Percentiles rank a stretch among this genome's conserved stretches.
phyloP scores from a whole-genome alignment of 2,888 invertebrate genomes.

The Rotaria macrura region DNA sequence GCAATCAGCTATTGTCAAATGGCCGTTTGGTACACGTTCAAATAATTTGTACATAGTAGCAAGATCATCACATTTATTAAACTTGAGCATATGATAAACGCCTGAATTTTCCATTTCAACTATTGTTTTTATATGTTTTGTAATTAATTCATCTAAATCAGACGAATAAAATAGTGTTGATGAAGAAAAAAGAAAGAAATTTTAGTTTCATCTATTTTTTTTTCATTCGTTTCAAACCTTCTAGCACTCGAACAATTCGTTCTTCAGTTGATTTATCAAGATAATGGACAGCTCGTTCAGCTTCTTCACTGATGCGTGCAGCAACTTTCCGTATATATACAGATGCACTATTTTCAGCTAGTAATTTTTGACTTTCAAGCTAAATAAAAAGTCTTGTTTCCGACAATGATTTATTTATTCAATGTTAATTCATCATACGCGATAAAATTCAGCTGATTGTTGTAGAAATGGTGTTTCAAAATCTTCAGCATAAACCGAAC shows the following conservation, averaged over 20 bases:
- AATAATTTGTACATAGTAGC: conserved; percentile 95
- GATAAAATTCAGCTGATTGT: conserved; percentile 94
- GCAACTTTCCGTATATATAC: conserved; percentile 98
- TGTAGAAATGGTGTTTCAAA: conserved; percentile 58
- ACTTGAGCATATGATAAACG: conserved; percentile 88
- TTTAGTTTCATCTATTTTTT: not conserved
- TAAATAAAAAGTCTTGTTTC: not conserved
- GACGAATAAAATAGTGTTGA: not conserved
- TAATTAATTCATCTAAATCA: conserved; percentile 66
- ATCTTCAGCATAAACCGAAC: conserved; percentile 52
- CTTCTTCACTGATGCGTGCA: conserved; percentile 88
- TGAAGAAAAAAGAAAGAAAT: not conserved
- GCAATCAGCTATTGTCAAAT: conserved; percentile 87
- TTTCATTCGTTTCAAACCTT: not conserved
- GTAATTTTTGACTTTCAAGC: conserved; percentile 88
- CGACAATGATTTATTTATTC: conserved; percentile 37
- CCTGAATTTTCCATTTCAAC: conserved; percentile 98
- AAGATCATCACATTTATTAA: conserved; percentile 57
- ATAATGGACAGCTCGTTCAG: conserved; percentile 90
- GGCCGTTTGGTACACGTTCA: conserved; percentile 76
- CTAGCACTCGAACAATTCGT: conserved; percentile 69
- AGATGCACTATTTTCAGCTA: conserved; percentile 82
- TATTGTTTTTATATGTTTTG: conserved; percentile 94
- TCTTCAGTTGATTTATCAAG: conserved; percentile 91
- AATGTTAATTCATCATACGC: conserved; percentile 53